Evolutionary conservation across 2,113 vertebrate species (phyloP), one percentile per base, ranked within the genome.

Genomic region (Cygnus atratus): DNA sequence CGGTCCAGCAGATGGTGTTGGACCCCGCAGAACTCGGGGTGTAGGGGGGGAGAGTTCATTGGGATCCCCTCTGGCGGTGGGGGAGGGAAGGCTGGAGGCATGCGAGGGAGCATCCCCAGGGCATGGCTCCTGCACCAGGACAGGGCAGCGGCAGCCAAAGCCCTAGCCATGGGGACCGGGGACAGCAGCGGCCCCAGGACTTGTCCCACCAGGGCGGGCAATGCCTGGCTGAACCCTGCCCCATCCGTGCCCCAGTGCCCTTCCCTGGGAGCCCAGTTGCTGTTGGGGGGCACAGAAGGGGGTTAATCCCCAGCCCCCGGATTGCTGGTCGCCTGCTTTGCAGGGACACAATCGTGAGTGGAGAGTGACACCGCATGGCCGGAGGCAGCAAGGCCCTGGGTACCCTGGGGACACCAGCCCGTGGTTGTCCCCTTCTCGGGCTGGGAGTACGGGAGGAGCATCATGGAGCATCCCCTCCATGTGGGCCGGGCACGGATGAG

Each of bases 181-280:
- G 37, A 54, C 37, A 54, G 33, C 44, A 5, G 25, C 0, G 0
- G 16, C 24, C 29, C 29, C 29, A 18, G 55, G 10, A 5, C 2
- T n/a, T 0, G 0, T 4, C 13, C 14, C 9, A 18, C 5, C 3
- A 9, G 35, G 25, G 24, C 4, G 17, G 59, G 15, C 0, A 1
- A 14, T n/a, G 39, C 14, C 1, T 2, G 19, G 65, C 6, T 33
- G 43, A 55, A 21, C 43, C 31, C 25, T 48, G n/a, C 9, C 37
- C n/a, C 43, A 43, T 26, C 28, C 0, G 0, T 3, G 20, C 10
- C 55, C 6, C 0, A 2, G 44, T 35, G n/a, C 22, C 37, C 52
- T 61, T 5, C 10, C 24, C 41, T 29, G 52, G 6, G 39, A 29
- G 43, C 19, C 13, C 6, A 4, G 3, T 1, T 24, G 59, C 61